Evolutionary conservation across 92 coral and sea anemone genomes (phyloP), one percentile per base, ranked within the genome.

Genomic region (Heteractis magnifica): DNA sequence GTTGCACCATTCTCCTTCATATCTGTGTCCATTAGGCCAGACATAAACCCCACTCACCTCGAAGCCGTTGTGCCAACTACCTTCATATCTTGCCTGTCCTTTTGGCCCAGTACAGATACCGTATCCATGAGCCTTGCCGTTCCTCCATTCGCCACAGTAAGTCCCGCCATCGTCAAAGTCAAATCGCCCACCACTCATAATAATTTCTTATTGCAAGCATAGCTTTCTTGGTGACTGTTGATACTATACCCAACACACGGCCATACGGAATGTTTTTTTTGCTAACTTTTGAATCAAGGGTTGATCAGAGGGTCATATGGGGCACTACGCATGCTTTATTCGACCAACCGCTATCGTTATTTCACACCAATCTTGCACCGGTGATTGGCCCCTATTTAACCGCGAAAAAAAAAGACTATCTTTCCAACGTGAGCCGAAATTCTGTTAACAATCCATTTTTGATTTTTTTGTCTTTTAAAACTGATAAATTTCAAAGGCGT

Each of bases 161-260:
- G 98, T 94, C 49, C 98, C 98, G 62, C 98, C 98, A 94, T 94
- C 98, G 72, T 94, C 98, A 86, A 94, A 94, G 89, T 94, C 98
- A 94, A 94, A 94, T 81, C 98, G 93, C 72, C 98, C 98, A 76
- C 98, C 98, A 83, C 91, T 91, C 98, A 94, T 94, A 87, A 77
- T 91, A 81, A 77, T 20, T 68, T 68, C 49, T 79, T 87, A 83
- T 83, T 80, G 85, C 77, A 86, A 92, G 98, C 98, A 94, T 94
- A 78, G 95, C 98, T 91, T 88, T 86, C 81, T 73, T 51, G 83
- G 75, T 78, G 79, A 81, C 65, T 71, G 77, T 51, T 81, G 56
- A 51, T 23, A 49, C 75, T 49, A 49, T 65, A 78, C 78, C 55
- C 75, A n/a, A 56, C 87, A 52, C 83, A 56, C 90, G 56, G 77